Base-by-base conservation (phyloP, 2,888 invertebrate species). In the Brenthis ino region DNA sequence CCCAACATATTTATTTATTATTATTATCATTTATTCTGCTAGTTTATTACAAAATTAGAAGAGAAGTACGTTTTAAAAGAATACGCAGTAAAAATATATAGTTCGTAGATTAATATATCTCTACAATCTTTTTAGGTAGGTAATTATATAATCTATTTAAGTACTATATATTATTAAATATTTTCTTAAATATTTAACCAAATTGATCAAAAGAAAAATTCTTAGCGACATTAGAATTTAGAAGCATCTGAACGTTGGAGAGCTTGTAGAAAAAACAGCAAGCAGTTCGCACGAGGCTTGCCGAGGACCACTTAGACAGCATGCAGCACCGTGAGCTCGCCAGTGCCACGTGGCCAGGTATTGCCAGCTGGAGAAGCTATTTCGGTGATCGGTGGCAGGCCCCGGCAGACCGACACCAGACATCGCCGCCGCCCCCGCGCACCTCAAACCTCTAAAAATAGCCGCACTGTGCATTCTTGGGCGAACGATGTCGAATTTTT, bases 371-470 rank as follows among this genome's bases (percentile, higher is more conserved):
- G 92, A 92, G 85, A 87, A 88, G 90, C 84, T 93, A 93, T 93
- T 93, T 93, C 84, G 83, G 93, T 90, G 93, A 92, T 89, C 93
- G 93, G 93, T 91, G 89, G 93, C 94, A 93, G 94, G 93, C 93
- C 94, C 94, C 91, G 94, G 94, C 93, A 94, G 94, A 93, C 91
- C 93, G 93, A 92, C 91, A 91, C 90, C 91, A 93, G 92, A 92
- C 93, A 89, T 87, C 86, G 89, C 85, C 86, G 88, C 89, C 91
- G 91, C 91, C 91, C 92, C 92, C 95, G 93, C 88, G 89, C 86
- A 87, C 93, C 91, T 87, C 86, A 85, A 80, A 85, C 84, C 85
- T 82, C 92, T 92, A 92, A 87, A 88, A 88, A 91, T 92, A 92
- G 81, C 86, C 85, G 82, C 88, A 88, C 90, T 89, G 90, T 91